Conservation (phyloP, 2,888 invertebrate genomes). For the Xiphydria camelus region DNA sequence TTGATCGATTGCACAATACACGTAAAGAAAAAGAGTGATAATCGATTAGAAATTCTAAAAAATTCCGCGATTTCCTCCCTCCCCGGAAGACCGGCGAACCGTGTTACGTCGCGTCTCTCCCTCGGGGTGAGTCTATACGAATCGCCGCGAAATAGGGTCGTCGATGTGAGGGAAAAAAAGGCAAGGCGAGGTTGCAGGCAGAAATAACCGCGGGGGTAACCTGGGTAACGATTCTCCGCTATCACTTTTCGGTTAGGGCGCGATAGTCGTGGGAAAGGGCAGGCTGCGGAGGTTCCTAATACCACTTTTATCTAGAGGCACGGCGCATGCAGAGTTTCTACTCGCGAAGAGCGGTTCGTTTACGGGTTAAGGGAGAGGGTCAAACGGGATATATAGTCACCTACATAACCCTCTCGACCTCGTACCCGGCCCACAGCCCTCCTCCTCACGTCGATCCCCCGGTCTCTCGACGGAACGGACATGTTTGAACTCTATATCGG, state of each 20-base stretch:
- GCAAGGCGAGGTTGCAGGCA: too few species aligned
- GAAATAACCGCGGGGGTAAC: constrained; percentile 3
- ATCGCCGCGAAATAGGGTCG: too few species aligned
- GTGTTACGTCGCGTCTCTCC: too few species aligned
- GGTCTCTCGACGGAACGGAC: constrained; percentile 26
- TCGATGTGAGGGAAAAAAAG: too few species aligned
- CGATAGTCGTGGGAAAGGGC: constrained; percentile 42
- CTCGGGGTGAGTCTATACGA: too few species aligned
- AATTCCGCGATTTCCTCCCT: too few species aligned
- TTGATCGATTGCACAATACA: too few species aligned
- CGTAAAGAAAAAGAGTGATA: too few species aligned
- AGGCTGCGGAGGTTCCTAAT: constrained; percentile 33
- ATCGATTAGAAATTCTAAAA: too few species aligned
- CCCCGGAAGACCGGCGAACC: too few species aligned
- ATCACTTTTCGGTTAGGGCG: constrained; percentile 35
- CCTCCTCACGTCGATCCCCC: constrained; percentile 11
- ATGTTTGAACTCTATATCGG: constrained; percentile 43
- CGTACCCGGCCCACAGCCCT: constrained; percentile 1
- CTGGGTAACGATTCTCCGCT: constrained; percentile 19
- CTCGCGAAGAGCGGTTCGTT: constrained; percentile 9
- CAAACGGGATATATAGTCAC: constrained; percentile 14
- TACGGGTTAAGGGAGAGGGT: constrained; percentile 14
- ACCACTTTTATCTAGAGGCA: constrained; percentile 33
- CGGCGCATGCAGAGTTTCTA: constrained; percentile 12
- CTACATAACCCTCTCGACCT: constrained; percentile 3